Base-by-base conservation (phyloP, 2,113 vertebrate species). In the Oceanites oceanicus region DNA sequence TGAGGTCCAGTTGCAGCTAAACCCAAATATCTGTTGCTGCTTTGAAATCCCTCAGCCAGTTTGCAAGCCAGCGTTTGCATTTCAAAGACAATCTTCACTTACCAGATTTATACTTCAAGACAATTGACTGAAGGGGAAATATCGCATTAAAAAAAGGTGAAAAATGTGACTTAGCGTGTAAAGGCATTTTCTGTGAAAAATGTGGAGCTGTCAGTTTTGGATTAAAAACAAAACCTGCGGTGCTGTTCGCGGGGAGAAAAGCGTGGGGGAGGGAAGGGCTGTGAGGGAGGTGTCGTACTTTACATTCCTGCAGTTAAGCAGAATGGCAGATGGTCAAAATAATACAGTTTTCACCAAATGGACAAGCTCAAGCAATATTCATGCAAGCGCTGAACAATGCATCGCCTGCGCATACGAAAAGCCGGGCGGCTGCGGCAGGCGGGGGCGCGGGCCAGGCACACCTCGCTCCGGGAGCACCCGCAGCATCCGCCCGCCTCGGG, bases 301-400 rank as follows among this genome's bases (percentile, higher is more conserved):
- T 94, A 95, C 98, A 98, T 98, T 99, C 98, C 98, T 98, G 97
- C 86, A 93, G 97, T 97, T 97, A 97, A 95, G 98, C 97, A 95
- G 98, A 93, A 93, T 67, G 97, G 98, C 98, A 99, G 98, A 99
- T 98, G 98, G 98, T 97, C 98, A 97, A 96, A 98, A 98, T 97
- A 98, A 98, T 96, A 97, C 97, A 94, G 96, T 98, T 98, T 98
- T 96, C 96, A 96, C 97, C 94, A 97, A 98, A 88, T 67, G 97
- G 98, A 97, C 90, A 73, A 97, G 96, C 91, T 94, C 77, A 73
- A 96, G 96, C 90, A 72, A 83, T 34, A 71, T 62, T 58, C 52
- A 85, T 58, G 55, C 94, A 74, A 71, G 79, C 23, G 56, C 79
- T n/a, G 45, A 78, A 95, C 88, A 94, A 93, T 67, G 92, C 44